Evolutionary conservation across 2,113 vertebrate genomes (phyloP), one percentile per base, ranked within the genome.

Genomic region (Oryzias woworae): DNA sequence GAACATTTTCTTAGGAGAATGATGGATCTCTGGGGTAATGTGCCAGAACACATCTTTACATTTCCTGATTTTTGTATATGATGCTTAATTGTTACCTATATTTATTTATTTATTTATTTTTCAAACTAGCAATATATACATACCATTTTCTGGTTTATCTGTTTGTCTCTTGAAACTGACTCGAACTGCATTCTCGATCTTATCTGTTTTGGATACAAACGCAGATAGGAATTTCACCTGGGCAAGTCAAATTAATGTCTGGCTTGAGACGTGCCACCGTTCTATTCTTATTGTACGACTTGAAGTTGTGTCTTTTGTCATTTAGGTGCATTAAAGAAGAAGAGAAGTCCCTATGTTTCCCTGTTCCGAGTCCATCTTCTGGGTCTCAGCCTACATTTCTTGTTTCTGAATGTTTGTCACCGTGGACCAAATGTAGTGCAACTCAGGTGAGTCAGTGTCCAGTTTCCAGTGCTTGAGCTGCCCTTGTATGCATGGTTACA

Each of bases 361-460:
- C 92, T 44, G 91, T 94, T 92, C 93, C 94, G 78, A 95, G 94
- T 77, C 91, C 93, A 73, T 95, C 96, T 71, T 92, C 94, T 4
- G 95, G 96, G 83, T 87, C 95, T 2, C 92, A 94, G 70, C 90
- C 91, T 28, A 92, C 94, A 61, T 78, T 92, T 13, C 85, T 93
- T 69, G 89, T 93, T 67, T 93, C 95, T 59, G 88, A 94, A 75
- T 93, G 91, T 87, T 88, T 96, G 80, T 92, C 95, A 90, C 91
- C 95, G 66, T 94, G 93, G 92, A 92, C 90, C 88, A 95, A 94
- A 93, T 92, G 88, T 85, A 94, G 89, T 82, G 89, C 93, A 87
- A 92, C 92, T 85, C 95, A 96, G 94, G 96, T 98, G 91, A 91
- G 96, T 97, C 91, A 91, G 92, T 81, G 57, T 36, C 64, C 43